Percentiles rank a stretch among this genome's conserved stretches.
These are phyloP conservation scores for Pachypeltis micranthus DNA, from an alignment of 1,140 invertebrate genomes.

Conservation along the genomic window DNA sequence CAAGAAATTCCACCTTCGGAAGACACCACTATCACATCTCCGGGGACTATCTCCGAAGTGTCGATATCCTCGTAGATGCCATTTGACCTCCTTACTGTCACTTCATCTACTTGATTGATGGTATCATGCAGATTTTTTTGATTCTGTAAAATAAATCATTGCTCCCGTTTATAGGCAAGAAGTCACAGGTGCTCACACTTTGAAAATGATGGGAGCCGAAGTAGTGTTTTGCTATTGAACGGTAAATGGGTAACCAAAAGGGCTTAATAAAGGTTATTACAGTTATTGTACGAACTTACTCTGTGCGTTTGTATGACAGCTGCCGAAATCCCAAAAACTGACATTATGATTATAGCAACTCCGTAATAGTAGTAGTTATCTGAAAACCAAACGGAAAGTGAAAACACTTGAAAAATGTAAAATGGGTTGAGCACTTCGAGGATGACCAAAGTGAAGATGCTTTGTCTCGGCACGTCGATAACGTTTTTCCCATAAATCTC, in stretches of 20 bases:
- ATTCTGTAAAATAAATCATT: slow-evolving; percentile 44
- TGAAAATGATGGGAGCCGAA: too few species aligned
- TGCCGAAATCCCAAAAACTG: slow-evolving; percentile 66
- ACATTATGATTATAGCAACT: slow-evolving; percentile 75
- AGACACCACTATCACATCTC: slow-evolving; percentile 85
- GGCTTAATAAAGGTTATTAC: too few species aligned
- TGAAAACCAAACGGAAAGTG: slow-evolving; percentile 63
- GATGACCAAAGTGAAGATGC: slow-evolving; percentile 53
- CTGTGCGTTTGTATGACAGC: slow-evolving; percentile 72
- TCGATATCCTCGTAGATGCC: slow-evolving; percentile 36
- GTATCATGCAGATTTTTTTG: slow-evolving; percentile 57
- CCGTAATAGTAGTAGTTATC: slow-evolving; percentile 80
- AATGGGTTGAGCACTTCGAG: slow-evolving; percentile 86
- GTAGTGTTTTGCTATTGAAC: too few species aligned
- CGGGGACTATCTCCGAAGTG: slow-evolving; percentile 66
- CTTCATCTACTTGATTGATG: slow-evolving; percentile 49
- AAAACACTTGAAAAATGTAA: slow-evolving; percentile 89
- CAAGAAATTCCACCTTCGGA: slow-evolving; percentile 69
- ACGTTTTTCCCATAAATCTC: slow-evolving; percentile 68
- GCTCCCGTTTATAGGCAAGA: too few species aligned
- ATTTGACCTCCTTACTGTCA: slow-evolving; percentile 39
- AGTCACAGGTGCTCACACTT: too few species aligned
- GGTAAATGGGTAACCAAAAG: too few species aligned
- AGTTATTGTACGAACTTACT: slow-evolving; percentile 38
- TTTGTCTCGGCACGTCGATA: slow-evolving; percentile 63